phyloP scores from a whole-genome alignment of 1,140 invertebrate genomes.

The Teleogryllus occipitalis region DNA sequence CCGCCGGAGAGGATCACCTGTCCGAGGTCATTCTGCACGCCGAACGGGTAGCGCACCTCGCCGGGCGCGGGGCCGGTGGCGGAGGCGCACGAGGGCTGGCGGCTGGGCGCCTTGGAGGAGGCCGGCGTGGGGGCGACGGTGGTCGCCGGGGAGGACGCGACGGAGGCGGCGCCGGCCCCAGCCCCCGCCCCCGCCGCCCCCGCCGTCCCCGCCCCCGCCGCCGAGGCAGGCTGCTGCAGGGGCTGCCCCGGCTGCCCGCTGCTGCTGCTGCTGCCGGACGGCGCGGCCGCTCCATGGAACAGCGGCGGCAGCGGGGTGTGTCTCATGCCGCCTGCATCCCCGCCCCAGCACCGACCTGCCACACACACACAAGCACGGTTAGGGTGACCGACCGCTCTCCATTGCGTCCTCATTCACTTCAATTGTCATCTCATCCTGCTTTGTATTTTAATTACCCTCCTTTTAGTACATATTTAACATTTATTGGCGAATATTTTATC shows the following conservation, averaged over 20 bases:
- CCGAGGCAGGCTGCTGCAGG: constrained; percentile 11
- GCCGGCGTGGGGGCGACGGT: neutral
- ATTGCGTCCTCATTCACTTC: neutral
- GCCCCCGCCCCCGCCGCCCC: constrained; percentile 12
- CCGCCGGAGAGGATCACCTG: constrained; percentile 28
- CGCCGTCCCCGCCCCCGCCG: constrained; percentile 25
- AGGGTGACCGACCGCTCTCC: neutral
- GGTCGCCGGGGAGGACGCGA: neutral
- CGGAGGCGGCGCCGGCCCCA: neutral
- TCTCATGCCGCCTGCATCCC: constrained; percentile 19
- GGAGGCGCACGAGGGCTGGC: constrained; percentile 25
- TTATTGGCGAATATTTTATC: neutral
- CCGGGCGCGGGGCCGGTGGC: constrained; percentile 10
- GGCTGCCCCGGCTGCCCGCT: neutral
- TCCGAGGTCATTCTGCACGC: constrained; percentile 38
- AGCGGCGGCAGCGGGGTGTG: constrained; percentile 9
- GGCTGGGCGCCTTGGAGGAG: neutral
- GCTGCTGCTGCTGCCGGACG: neutral
- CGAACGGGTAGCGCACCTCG: constrained; percentile 36
- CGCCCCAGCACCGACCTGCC: constrained; percentile 17
- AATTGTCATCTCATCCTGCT: neutral
- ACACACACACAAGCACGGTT: neutral
- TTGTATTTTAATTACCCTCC: neutral
- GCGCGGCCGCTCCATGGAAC: neutral
- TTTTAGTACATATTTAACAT: neutral